Percentiles rank a stretch among this genome's conserved stretches.
Evolutionary conservation across 64 coral and sea anemone genomes (phyloP).

Genomic region (Montipora capricornis): DNA sequence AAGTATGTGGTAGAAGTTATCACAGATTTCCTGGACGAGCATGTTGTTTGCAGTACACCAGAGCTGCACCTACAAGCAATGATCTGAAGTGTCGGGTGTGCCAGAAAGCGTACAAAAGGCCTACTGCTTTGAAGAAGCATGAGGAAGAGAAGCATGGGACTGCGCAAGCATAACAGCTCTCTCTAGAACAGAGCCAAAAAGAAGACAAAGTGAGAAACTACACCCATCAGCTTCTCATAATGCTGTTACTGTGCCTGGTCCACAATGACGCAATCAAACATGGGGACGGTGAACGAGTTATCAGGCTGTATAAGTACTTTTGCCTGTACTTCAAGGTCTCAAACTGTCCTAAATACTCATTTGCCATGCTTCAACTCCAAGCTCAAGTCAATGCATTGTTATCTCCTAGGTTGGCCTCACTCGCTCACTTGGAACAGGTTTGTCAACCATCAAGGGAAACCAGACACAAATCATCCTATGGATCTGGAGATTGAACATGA

Average conservation of each 20-base stretch:
- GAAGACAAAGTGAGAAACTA: conserved; percentile 60
- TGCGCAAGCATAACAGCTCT: background rate
- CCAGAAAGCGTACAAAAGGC: conserved; percentile 18
- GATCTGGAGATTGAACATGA: conserved; percentile 75
- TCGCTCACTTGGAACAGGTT: conserved; percentile 71
- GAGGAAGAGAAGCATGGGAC: conserved; percentile 54
- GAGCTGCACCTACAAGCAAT: conserved; percentile 61
- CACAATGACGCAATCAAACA: conserved; percentile 61
- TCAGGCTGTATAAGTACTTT: conserved; percentile 59
- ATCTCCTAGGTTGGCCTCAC: conserved; percentile 35
- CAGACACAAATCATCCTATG: conserved; percentile 67
- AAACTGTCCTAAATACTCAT: conserved; percentile 52
- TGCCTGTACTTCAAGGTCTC: conserved; percentile 56
- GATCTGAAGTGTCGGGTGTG: conserved; percentile 48
- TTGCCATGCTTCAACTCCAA: conserved; percentile 59
- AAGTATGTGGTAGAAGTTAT: background rate
- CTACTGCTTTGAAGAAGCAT: conserved; percentile 43
- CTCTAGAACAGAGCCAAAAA: background rate
- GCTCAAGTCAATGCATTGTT: conserved; percentile 66
- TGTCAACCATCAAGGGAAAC: conserved; percentile 56
- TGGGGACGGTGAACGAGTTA: conserved; percentile 41
- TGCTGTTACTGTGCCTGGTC: conserved; percentile 11
- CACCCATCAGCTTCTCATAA: conserved; percentile 52
- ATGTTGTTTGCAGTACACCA: conserved; percentile 44
- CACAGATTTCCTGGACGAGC: conserved; percentile 45